These are phyloP conservation scores for Hylyphantes graminicola DNA, from an alignment of 1,140 invertebrate species.

Conservation along the genomic window DNA sequence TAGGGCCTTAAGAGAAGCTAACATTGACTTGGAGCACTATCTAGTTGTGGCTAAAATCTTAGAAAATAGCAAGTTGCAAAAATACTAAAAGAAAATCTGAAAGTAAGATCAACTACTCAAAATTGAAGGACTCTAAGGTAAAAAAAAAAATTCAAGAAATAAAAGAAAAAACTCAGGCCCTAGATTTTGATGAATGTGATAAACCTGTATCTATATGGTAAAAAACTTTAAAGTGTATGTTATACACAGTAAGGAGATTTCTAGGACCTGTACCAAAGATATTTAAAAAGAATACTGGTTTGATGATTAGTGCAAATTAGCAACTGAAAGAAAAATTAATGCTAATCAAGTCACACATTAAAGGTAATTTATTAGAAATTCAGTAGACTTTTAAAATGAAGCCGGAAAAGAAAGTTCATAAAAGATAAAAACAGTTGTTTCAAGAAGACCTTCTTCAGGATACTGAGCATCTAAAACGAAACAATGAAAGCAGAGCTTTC, in stretches of 20 bases:
- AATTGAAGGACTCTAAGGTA: conserved; percentile 5
- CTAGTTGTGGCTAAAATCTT: neutral
- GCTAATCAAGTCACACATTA: too few relatives aligned
- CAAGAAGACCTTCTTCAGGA: neutral
- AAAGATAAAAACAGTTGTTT: neutral
- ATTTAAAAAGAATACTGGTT: neutral
- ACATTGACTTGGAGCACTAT: conserved; percentile 8
- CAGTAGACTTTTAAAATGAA: neutral
- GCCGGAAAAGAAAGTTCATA: neutral
- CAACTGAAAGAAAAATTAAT: too few relatives aligned
- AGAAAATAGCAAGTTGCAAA: conserved; percentile 6
- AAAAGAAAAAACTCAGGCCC: neutral
- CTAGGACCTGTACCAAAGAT: neutral
- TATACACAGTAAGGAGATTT: neutral
- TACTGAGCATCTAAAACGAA: neutral
- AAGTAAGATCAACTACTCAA: neutral
- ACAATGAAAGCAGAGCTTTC: conserved; percentile 13
- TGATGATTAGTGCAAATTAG: neutral
- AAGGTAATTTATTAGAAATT: neutral
- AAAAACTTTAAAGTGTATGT: neutral
- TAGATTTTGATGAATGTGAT: neutral
- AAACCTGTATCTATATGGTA: neutral
- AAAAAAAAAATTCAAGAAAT: neutral
- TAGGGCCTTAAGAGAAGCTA: neutral
- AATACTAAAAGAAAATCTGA: neutral